Evolutionary conservation across 2,797 vertebrate species (phyloP).

Genomic region (Harpagifer antarcticus): DNA sequence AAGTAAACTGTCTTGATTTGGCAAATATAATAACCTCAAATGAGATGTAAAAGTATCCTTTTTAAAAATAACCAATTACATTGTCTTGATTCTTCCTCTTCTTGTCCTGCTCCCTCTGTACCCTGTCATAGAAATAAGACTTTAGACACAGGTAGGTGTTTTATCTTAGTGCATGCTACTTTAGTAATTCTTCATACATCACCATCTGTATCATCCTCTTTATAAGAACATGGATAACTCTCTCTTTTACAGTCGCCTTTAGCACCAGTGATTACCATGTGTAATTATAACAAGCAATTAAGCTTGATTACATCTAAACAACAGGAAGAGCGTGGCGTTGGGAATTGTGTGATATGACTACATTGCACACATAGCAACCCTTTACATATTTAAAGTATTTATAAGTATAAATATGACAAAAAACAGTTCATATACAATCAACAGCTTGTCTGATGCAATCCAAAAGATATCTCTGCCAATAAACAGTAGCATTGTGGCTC

Average conservation of each 20-base stretch:
- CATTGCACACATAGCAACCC: not conserved
- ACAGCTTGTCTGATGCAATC: conserved; percentile 14
- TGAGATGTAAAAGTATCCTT: conserved; percentile 36
- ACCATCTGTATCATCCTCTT: conserved; percentile 21
- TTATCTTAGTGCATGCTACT: conserved; percentile 46
- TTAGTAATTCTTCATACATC: conserved; percentile 13
- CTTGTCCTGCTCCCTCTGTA: conserved; percentile 44
- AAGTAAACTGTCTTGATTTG: conserved; percentile 18
- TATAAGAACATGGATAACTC: conserved; percentile 25
- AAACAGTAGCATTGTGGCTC: conserved; percentile 40
- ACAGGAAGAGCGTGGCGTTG: not conserved
- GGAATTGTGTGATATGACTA: conserved; percentile 1
- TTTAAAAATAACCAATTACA: conserved; percentile 62
- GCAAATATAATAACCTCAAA: conserved; percentile 34
- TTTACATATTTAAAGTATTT: conserved; percentile 2
- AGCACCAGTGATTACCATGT: conserved; percentile 47
- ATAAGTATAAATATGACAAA: not conserved
- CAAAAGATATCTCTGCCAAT: conserved; percentile 17
- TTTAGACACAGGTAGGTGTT: conserved; percentile 99
- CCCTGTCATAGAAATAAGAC: conserved; percentile 95
- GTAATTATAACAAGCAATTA: conserved; percentile 62
- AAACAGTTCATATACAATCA: not conserved
- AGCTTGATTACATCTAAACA: conserved; percentile 58
- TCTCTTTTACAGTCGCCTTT: conserved; percentile 52
- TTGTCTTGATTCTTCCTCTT: conserved; percentile 44